These are phyloP conservation scores for Orthosia gracilis DNA, from an alignment of 2,888 invertebrate genomes.

Conservation along the genomic window DNA sequence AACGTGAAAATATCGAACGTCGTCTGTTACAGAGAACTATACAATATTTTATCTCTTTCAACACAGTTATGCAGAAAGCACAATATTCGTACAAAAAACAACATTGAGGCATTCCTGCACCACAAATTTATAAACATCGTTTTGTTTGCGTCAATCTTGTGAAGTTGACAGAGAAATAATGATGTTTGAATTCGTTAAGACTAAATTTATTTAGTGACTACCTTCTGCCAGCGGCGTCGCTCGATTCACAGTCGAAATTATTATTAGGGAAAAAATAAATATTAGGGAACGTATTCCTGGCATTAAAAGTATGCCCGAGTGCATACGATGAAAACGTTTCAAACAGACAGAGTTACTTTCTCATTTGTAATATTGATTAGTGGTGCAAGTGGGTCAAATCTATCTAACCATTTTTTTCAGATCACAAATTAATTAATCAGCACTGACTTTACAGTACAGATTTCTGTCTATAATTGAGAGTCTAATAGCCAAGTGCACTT, in stretches of 20 bases:
- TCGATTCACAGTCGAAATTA: too few relatives aligned
- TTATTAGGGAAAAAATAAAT: too few relatives aligned
- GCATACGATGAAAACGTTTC: too few relatives aligned
- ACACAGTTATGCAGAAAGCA: background rate
- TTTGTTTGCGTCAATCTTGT: background rate
- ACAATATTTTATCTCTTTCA: background rate
- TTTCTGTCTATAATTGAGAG: background rate
- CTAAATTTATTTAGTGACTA: too few relatives aligned
- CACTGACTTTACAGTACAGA: background rate
- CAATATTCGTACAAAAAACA: background rate
- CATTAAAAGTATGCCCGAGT: too few relatives aligned
- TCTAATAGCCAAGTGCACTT: background rate
- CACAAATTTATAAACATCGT: background rate
- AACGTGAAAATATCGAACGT: background rate
- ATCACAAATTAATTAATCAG: background rate
- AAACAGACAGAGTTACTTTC: too few relatives aligned
- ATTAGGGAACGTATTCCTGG: too few relatives aligned
- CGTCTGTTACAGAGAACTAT: too few relatives aligned
- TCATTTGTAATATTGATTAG: too few relatives aligned
- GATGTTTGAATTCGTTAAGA: background rate
- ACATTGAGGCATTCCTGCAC: background rate
- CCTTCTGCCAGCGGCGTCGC: too few relatives aligned
- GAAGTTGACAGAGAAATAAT: background rate
- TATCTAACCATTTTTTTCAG: background rate
- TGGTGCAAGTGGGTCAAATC: background rate